These are phyloP conservation scores for Boloria selene DNA, from an alignment of 2,888 invertebrate genomes.

Conservation along the genomic window DNA sequence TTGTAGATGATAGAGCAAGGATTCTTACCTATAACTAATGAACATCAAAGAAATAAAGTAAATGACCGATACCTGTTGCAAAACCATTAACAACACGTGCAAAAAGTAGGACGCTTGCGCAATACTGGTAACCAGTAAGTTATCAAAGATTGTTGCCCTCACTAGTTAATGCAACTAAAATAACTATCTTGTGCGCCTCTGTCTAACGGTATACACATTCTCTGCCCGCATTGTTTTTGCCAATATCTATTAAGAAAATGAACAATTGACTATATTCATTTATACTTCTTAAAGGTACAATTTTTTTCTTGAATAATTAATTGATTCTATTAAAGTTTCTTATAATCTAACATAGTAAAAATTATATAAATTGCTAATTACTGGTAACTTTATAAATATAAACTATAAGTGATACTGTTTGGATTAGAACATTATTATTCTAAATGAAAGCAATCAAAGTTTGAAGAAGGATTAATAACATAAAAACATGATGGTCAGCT, in stretches of 20 bases:
- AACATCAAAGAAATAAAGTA: slow-evolving; percentile 31
- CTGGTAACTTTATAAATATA: background rate
- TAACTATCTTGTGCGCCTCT: slow-evolving; percentile 55
- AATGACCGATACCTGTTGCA: slow-evolving; percentile 62
- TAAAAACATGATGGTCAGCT: background rate
- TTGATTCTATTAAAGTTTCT: too few relatives aligned
- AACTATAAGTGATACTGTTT: background rate
- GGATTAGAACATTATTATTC: too few relatives aligned
- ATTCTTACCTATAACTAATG: slow-evolving; percentile 5
- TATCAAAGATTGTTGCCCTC: slow-evolving; percentile 74
- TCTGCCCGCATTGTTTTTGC: slow-evolving; percentile 68
- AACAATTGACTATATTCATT: slow-evolving; percentile 31
- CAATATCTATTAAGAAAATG: slow-evolving; percentile 45
- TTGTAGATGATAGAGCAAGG: background rate
- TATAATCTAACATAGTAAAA: too few relatives aligned
- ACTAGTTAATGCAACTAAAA: slow-evolving; percentile 57
- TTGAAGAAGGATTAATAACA: too few relatives aligned
- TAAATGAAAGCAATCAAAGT: background rate
- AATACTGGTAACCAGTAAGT: slow-evolving; percentile 57
- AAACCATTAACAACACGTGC: slow-evolving; percentile 68
- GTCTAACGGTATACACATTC: slow-evolving; percentile 65
- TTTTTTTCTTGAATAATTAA: background rate
- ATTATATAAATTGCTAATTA: too few relatives aligned
- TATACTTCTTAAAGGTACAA: slow-evolving; percentile 6
- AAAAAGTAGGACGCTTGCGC: slow-evolving; percentile 70